Base-by-base conservation (phyloP, 2,797 vertebrate species). In the Pseudochirops corinnae region DNA sequence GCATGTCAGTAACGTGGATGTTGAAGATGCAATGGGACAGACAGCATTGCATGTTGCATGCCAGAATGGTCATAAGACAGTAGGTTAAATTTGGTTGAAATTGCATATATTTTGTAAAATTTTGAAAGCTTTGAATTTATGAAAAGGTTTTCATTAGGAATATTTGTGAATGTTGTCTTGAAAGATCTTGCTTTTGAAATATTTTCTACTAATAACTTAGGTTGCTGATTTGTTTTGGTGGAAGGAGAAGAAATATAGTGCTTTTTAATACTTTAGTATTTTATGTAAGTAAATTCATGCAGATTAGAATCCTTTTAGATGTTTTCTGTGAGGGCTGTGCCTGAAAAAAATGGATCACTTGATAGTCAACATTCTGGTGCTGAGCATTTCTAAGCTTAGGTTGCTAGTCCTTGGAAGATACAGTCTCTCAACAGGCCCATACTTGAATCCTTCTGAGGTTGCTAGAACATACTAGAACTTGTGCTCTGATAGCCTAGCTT, bases 1-100 rank as follows among this genome's bases (percentile, higher is more conserved):
- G 87, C 99, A 99, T 6, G 99, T 99, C 98, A 99, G 98, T 96
- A 99, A 99, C 0, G 99, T 99, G 56, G 99, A 99, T 52, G 99
- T 99, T 92, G 99, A 99, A 98, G 99, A 99, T 82, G 99, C 99
- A n/a, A 99, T 99, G 99, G 99, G 99, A 2, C 99, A 99, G 99
- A 99, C 99, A 2, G 99, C 99, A 0, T 98, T 99, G 91, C 99
- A 99, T 0, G 99, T 99, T 21, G 99, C 99, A 97, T 99, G 99
- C 98, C 99, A 99, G 98, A 99, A 99, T 0, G 99, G 99, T 96
- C 99, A 99, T 98, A 99, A 99, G 98, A 99, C 99, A 12, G 99
- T 99, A 98, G 98, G 98, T 96, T 95, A 92, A 62, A 92, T 94
- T 90, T 90, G 39, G 58, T 55, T 91, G 55, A 92, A 90, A 21